Evolutionary conservation across 37 sponge, comb jelly and placozoan genomes (phyloP).

Genomic region (Tethya wilhelma): DNA sequence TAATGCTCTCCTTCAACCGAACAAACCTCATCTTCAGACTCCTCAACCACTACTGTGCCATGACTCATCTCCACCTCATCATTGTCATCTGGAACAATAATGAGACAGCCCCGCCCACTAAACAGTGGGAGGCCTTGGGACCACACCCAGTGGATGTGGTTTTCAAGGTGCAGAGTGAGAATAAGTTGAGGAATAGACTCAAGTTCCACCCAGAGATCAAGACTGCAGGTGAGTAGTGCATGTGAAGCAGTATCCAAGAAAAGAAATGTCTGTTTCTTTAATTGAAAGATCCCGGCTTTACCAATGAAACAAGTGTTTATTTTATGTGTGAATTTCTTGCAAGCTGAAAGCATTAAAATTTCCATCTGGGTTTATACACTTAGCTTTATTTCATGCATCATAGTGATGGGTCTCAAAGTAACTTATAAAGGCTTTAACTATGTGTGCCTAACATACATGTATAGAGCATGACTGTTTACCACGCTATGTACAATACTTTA

Average conservation of each 20-base stretch:
- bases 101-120: slow-evolving; percentile 10
- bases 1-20: slow-evolving; percentile 57
- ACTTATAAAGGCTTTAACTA: too few species aligned
- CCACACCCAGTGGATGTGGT: slow-evolving; percentile 28
- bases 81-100: slow-evolving; percentile 58
- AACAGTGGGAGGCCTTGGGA: slow-evolving; percentile 7
- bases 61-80: slow-evolving; percentile 22
- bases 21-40: slow-evolving; percentile 26
- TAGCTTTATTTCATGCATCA: too few species aligned
- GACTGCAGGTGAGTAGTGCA: slow-evolving; percentile 23
- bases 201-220: slow-evolving; percentile 17
- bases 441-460: too few species aligned
- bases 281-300: neutral
- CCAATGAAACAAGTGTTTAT: neutral
- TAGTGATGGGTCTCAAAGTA: too few species aligned
- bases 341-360: neutral
- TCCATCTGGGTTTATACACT: neutral
- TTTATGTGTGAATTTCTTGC: neutral
- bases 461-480: too few species aligned
- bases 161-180: slow-evolving; percentile 5
- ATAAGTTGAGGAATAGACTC: slow-evolving; percentile 34
- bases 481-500: too few species aligned
- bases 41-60: slow-evolving; percentile 42
- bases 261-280: neutral
- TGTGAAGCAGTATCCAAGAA: neutral